Evolutionary conservation across 37 sponge, comb jelly and placozoan species (phyloP), one percentile per base, ranked within the genome.

Genomic region (Chondrilla cf. caribensis): DNA sequence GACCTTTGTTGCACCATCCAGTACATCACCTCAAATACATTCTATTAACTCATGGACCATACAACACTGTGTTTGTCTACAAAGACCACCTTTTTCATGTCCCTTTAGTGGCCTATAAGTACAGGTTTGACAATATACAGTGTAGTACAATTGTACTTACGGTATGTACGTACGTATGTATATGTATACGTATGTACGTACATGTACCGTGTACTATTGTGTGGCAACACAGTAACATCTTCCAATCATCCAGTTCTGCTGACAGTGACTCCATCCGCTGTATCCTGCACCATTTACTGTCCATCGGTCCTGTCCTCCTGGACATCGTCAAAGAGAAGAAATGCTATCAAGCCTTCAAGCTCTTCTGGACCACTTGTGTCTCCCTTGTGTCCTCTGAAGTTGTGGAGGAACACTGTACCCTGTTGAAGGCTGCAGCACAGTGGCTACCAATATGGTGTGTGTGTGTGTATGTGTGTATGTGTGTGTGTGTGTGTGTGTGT

Each of bases 401-500:
- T 44, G 54, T 81, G n/a, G 58, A 79, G 6, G 93, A 89, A 11
- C 93, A 89, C 72, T 62, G 89, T 14, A 38, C 68, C 2, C 75
- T 93, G 11, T 81, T 62, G 39, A 75, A 77, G 33, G 77, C 84
- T n/a, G 90, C 84, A 0, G 79, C 73, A n/a, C 24, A 78, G 6
- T 93, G 90, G 90, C 70, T 93, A 3, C 84, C 89, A 0, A 22
- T 9, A 3, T 85, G 85, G 76, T 73, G n/a, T 39, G 76, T 70
- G 18, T 39, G 40, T 47, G 51, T 33, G 35, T 67, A 19, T 62
- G 29, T 29, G 64, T 29, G 64, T 26, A 6, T 62, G 64, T 62
- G 64, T 47, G 51, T 47, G 51, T 47, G 51, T 47, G 51, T 47
- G 51, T 47, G 51, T 47, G 51, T 47, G 51, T 47, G 51, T 47